Evolutionary conservation across 1,140 invertebrate species (phyloP).

Genomic region (Aphelenchoides fujianensis): DNA sequence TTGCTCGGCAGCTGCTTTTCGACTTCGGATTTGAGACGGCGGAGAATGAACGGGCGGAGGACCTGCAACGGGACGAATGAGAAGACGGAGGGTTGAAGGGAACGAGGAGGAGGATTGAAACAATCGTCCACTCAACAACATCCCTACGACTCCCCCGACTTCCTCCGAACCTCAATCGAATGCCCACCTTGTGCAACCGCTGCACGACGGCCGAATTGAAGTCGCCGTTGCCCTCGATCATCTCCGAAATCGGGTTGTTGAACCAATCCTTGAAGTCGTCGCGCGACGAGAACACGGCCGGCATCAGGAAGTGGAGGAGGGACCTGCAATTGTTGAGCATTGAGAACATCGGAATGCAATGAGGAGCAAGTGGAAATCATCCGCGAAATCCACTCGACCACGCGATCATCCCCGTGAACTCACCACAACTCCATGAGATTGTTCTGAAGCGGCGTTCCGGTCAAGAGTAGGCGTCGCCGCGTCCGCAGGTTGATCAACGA

Average conservation of each 20-base stretch:
- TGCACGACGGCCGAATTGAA: conserved; percentile 90
- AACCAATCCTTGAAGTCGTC: conserved; percentile 98
- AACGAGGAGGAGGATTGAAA: no score
- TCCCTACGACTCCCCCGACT: no score
- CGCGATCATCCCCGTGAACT: no score
- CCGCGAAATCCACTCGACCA: no score
- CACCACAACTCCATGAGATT: conserved; percentile 99
- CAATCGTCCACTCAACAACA: no score
- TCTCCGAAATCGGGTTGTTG: conserved; percentile 92
- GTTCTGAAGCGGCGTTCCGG: conserved; percentile 97
- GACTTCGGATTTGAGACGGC: conserved; percentile 92
- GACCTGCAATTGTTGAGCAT: no score
- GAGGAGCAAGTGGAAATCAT: no score
- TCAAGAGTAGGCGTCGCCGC: conserved; percentile 83
- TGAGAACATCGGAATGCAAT: no score
- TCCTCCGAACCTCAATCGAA: conserved; percentile 7
- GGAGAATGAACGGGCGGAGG: conserved; percentile 88
- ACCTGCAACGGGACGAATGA: conserved; percentile 69
- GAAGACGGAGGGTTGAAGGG: no score
- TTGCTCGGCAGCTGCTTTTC: conserved; percentile 99
- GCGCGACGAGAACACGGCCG: conserved; percentile 96
- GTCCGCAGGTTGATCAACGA: conserved; percentile 92
- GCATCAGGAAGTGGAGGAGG: conserved; percentile 99
- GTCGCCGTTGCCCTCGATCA: conserved; percentile 93
- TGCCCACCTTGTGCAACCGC: conserved; percentile 83